Evolutionary conservation across 2,888 invertebrate species (phyloP).

Genomic region (Malachius bipustulatus): DNA sequence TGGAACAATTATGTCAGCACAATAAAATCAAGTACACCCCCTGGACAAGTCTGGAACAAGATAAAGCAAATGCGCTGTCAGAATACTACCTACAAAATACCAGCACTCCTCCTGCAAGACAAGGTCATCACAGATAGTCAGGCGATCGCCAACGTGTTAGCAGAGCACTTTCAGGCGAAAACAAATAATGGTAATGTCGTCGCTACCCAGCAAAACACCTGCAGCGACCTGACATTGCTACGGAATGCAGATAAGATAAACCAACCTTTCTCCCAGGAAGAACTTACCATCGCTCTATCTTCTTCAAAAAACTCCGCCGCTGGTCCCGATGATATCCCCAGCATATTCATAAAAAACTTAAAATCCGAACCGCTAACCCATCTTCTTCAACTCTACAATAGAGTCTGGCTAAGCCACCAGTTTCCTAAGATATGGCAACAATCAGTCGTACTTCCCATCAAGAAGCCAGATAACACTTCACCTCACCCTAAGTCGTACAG

Average conservation of each 20-base stretch:
- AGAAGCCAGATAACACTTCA: constrained; percentile 4
- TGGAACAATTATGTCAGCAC: constrained; percentile 5
- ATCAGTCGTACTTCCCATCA: constrained; percentile 9
- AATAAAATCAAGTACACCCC: constrained; percentile 5
- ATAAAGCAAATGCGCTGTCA: constrained; percentile 3
- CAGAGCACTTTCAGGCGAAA: not conserved
- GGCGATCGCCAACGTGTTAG: constrained; percentile 5
- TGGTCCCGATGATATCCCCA: constrained; percentile 7
- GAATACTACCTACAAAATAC: too few species aligned
- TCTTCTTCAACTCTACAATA: too few species aligned
- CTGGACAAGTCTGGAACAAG: constrained; percentile 6
- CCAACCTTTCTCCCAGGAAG: constrained; percentile 4
- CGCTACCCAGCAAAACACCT: not conserved
- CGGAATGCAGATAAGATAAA: constrained; percentile 2
- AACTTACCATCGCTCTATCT: too few species aligned
- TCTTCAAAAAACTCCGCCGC: too few species aligned
- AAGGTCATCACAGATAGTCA: constrained; percentile 7
- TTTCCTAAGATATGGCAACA: constrained; percentile 9
- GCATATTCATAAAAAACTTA: constrained; percentile 8
- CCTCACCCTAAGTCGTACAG: constrained; percentile 6
- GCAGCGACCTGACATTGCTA: not conserved
- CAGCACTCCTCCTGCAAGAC: constrained; percentile 3
- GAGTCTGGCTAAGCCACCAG: too few species aligned
- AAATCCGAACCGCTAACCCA: too few species aligned
- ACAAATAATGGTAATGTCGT: not conserved